Base-by-base conservation (phyloP, 1,140 invertebrate genomes). In the Yoshiicerus persimilis region DNA sequence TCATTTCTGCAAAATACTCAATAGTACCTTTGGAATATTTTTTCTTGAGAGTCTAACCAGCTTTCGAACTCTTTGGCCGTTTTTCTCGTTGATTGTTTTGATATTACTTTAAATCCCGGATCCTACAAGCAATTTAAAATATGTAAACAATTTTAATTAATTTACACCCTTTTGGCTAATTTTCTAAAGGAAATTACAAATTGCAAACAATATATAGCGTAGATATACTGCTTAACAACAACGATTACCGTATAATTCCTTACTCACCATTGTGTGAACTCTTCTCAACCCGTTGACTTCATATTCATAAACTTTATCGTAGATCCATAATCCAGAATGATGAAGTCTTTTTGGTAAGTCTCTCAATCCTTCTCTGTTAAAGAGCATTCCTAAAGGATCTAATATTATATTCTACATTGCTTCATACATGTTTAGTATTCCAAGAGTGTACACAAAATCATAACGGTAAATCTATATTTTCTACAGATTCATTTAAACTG, bases 241-340 rank as follows among this genome's bases (percentile, higher is more conserved):
- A 20, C 9, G 41, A 16, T 47, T 16, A 1, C 3, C 16, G 16
- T 66, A 3, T 66, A 9, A 2, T 30, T 8, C 39, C 6, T 41
- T 41, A 2, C 11, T 36, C 38, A 80, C 75, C 32, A 80, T 80
- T 36, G 75, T 80, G 16, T 13, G 4, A 23, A 80, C 75, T 34
- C 30, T 80, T 38, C 32, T 80, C 16, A 80, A 20, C 8, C 75
- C 75, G 16, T 80, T 80, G 0, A 80, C 75, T 80, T 80, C 75
- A 38, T 80, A 80, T 6, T 80, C 32, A 80, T 80, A 80, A 36
- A 80, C 75, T 80, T 80, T 80, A n/a, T 80, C 32, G n/a, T 80
- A 36, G 4, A 80, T 9, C 75, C 75, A 80, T 5, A 80, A 20
- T 1, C 75, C 75, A 4, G 75, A 80, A n/a, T 36, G 75, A 38